A percentile compares a stretch with the other conserved stretches of the same genome.
phyloP scores from a whole-genome alignment of 2,113 vertebrate species.

The Ciconia boyciana region DNA sequence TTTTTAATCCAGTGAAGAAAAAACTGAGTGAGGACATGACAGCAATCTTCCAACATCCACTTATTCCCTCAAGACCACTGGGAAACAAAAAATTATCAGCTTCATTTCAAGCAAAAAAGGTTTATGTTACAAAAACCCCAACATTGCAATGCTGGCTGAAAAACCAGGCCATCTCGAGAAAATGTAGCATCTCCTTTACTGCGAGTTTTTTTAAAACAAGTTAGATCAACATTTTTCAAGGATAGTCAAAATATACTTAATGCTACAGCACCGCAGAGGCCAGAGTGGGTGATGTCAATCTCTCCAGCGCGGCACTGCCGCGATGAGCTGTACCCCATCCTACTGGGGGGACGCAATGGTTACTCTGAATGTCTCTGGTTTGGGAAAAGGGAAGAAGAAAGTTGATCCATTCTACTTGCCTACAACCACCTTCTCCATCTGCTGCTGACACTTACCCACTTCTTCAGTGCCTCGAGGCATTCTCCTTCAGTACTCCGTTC shows the following conservation, averaged over 20 bases:
- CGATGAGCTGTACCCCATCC: not conserved
- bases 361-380: not conserved
- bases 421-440: not conserved
- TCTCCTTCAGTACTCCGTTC: not conserved
- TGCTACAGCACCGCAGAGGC: not conserved
- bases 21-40: accelerated
- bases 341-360: accelerated
- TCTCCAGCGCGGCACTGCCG: not conserved
- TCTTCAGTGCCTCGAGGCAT: not conserved
- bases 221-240: not conserved
- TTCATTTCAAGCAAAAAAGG: not conserved
- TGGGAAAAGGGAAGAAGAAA: too few species aligned
- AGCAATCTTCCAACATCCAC: not conserved
- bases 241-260: too few species aligned
- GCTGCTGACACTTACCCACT: not conserved
- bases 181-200: not conserved
- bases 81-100: not conserved
- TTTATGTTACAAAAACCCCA: not conserved
- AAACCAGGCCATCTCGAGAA: not conserved
- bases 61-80: not conserved
- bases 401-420: not conserved
- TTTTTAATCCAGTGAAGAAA: not conserved
- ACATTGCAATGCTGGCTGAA: not conserved
- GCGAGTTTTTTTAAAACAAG: not conserved
- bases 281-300: not conserved